phyloP scores from a whole-genome alignment of 2,888 invertebrate genomes.

The Parochlus steinenii region DNA sequence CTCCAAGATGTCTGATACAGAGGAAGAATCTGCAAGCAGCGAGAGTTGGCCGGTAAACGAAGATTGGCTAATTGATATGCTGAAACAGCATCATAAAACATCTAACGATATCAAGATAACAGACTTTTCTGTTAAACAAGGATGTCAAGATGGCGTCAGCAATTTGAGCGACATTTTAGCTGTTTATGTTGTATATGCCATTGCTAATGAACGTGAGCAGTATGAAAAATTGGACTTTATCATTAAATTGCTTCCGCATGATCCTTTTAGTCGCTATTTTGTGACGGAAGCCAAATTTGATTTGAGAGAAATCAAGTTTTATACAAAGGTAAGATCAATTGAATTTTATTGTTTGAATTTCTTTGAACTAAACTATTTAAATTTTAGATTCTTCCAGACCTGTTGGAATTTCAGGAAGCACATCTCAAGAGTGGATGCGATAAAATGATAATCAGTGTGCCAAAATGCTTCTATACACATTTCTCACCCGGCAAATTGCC shows the following conservation, averaged over 20 bases:
- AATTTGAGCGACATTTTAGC: constrained; percentile 62
- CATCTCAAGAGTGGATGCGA: constrained; percentile 26
- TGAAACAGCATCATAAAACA: constrained; percentile 18
- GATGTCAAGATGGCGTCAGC: constrained; percentile 49
- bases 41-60: constrained; percentile 19
- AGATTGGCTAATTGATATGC: constrained; percentile 19
- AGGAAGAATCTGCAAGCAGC: constrained; percentile 18
- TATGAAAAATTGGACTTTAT: constrained; percentile 36
- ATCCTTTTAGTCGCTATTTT: constrained; percentile 62
- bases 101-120: constrained; percentile 18
- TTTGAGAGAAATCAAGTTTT: constrained; percentile 64
- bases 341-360: constrained; percentile 2
- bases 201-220: constrained; percentile 21
- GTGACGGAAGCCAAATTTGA: constrained; percentile 72
- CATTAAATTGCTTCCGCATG: constrained; percentile 59
- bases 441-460: constrained; percentile 44
- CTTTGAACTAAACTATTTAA: constrained; percentile 11
- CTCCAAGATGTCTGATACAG: constrained; percentile 18
- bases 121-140: constrained; percentile 37
- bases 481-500: constrained; percentile 32
- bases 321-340: constrained; percentile 43
- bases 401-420: constrained; percentile 41
- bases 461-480: constrained; percentile 49
- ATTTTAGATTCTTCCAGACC: constrained; percentile 48
- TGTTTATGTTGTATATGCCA: constrained; percentile 49